Evolutionary conservation across 2,888 invertebrate genomes (phyloP).

Genomic region (Megaustenia siamemsis): DNA sequence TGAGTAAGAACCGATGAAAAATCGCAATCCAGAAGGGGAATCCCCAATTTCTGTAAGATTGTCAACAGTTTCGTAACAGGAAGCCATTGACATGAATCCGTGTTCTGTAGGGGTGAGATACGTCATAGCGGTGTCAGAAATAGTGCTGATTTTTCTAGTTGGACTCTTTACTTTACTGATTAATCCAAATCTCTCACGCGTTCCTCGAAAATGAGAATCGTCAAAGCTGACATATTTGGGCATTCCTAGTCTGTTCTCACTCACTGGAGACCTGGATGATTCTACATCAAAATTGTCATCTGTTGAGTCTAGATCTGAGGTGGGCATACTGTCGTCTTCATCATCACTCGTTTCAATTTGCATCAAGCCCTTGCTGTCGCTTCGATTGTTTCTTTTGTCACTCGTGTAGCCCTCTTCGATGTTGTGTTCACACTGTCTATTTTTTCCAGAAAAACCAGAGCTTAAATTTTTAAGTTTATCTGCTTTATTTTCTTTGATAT

Average conservation of each 20-base stretch:
- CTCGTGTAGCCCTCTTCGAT: too few relatives aligned
- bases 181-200: not conserved
- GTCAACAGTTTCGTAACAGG: constrained; percentile 16
- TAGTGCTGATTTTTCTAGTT: constrained; percentile 24
- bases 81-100: not conserved
- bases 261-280: not conserved
- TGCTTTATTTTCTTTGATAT: not conserved
- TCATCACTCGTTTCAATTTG: not conserved
- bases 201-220: not conserved
- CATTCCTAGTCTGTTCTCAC: not conserved
- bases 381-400: not conserved
- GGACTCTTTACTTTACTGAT: not conserved
- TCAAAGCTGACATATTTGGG: constrained; percentile 37
- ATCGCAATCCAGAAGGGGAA: not conserved
- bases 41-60: constrained; percentile 17
- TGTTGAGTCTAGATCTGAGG: not conserved
- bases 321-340: not conserved
- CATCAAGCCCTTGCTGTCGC: too few relatives aligned
- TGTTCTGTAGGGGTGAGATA: not conserved
- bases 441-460: not conserved
- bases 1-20: not conserved
- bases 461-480: not conserved
- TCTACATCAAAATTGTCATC: too few relatives aligned
- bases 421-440: not conserved
- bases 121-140: constrained; percentile 2